These are phyloP conservation scores for Oreochromis spilurus DNA, from an alignment of 2,113 vertebrate genomes.

Conservation along the genomic window DNA sequence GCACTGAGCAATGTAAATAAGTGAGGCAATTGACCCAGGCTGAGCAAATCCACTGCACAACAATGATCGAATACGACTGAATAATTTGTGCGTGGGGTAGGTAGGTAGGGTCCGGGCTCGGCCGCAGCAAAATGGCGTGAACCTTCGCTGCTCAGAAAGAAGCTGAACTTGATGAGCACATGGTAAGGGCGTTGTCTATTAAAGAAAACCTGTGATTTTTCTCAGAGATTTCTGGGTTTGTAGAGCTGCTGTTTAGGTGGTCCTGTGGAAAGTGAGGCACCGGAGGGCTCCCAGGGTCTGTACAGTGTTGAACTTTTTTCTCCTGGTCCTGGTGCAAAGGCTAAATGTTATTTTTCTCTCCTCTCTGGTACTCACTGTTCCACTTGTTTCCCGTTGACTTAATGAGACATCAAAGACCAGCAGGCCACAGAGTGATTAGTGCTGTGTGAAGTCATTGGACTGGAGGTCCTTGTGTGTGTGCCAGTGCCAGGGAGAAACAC, in stretches of 20 bases:
- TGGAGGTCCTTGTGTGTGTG: background rate
- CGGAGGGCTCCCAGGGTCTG: conserved; percentile 65
- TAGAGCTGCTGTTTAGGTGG: conserved; percentile 73
- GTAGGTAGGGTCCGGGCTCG: background rate
- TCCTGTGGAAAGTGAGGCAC: conserved; percentile 71
- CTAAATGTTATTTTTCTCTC: conserved; percentile 66
- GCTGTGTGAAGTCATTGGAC: conserved; percentile 29
- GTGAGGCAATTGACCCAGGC: background rate
- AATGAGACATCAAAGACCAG: conserved; percentile 63
- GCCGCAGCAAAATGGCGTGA: conserved; percentile 29
- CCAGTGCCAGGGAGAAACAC: background rate
- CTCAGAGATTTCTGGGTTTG: conserved; percentile 67
- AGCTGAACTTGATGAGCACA: conserved; percentile 55
- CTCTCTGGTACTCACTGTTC: conserved; percentile 24
- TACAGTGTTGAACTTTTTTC: conserved; percentile 61
- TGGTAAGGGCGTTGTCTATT: conserved; percentile 66
- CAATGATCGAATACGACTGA: background rate
- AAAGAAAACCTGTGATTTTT: conserved; percentile 57
- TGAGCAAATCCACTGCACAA: background rate
- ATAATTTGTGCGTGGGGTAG: background rate
- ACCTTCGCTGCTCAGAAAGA: conserved; percentile 13
- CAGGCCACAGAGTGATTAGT: conserved; percentile 38
- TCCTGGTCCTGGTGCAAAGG: conserved; percentile 34
- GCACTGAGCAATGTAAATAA: background rate
- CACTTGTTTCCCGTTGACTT: conserved; percentile 49